Conservation (phyloP, 2,797 vertebrate genomes). For the Enteromius viviparus region DNA sequence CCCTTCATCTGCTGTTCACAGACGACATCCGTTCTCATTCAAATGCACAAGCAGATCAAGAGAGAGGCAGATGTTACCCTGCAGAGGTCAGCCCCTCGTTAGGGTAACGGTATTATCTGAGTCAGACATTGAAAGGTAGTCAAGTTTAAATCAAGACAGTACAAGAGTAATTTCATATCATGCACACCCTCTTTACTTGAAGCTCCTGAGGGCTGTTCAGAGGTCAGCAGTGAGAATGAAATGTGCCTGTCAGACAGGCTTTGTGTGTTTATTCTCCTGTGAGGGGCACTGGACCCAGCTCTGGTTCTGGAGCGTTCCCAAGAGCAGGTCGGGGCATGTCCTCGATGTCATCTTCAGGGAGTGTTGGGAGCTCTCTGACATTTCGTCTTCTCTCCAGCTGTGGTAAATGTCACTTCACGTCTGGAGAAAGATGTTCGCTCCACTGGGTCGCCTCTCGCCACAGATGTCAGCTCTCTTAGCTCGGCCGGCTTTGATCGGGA, state of each 20-base stretch:
- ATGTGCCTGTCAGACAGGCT: neutral
- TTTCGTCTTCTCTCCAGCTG: slow-evolving; percentile 59
- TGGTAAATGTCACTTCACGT: slow-evolving; percentile 62
- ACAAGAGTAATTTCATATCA: neutral
- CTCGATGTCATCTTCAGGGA: neutral
- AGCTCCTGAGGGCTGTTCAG: neutral
- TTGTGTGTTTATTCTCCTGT: neutral
- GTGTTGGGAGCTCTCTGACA: slow-evolving; percentile 44
- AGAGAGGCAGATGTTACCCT: neutral
- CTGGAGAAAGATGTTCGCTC: slow-evolving; percentile 64
- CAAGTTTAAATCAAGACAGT: neutral
- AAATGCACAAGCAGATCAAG: neutral
- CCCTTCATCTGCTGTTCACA: neutral
- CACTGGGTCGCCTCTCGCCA: slow-evolving; percentile 68
- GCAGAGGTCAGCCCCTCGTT: neutral
- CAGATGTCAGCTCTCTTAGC: slow-evolving; percentile 66
- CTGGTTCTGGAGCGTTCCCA: neutral
- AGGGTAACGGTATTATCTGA: neutral
- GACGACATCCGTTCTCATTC: neutral
- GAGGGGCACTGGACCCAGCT: neutral
- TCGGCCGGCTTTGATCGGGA: slow-evolving; percentile 47
- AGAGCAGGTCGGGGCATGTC: neutral
- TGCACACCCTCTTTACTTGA: neutral
- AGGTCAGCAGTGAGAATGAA: too few relatives aligned
- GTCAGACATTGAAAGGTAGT: neutral